These are phyloP conservation scores for Meandrina meandrites DNA, from an alignment of 92 coral and sea anemone genomes.

Conservation along the genomic window DNA sequence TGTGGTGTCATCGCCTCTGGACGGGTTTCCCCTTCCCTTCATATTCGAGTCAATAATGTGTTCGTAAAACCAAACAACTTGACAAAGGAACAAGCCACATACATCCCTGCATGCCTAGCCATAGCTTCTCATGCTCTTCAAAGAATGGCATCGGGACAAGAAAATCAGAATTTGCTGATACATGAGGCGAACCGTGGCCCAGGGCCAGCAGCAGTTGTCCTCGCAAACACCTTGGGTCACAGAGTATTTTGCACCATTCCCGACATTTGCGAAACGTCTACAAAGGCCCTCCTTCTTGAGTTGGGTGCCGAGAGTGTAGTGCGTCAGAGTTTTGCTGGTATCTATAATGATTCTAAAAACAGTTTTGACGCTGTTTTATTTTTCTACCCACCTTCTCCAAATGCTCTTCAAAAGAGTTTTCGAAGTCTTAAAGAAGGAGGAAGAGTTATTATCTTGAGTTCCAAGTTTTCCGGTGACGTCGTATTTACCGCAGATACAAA, in stretches of 20 bases:
- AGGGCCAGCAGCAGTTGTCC: constrained; percentile 53
- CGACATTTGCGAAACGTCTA: constrained; percentile 2
- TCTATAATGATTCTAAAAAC: background rate
- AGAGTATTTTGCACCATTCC: constrained; percentile 51
- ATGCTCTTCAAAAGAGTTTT: constrained; percentile 11
- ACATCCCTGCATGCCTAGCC: constrained; percentile 52
- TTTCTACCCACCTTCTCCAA: constrained; percentile 30
- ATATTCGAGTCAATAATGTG: background rate
- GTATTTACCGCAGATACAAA: constrained; percentile 23
- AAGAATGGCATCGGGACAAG: background rate
- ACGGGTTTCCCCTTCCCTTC: constrained; percentile 38
- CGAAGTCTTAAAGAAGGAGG: constrained; percentile 37
- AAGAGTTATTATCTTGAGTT: constrained; percentile 15
- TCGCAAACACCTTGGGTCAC: constrained; percentile 59
- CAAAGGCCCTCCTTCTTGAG: constrained; percentile 14
- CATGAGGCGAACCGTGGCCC: constrained; percentile 61
- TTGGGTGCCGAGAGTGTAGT: constrained; percentile 41
- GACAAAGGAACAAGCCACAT: constrained; percentile 44
- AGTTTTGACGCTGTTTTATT: constrained; percentile 44
- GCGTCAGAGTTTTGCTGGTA: background rate
- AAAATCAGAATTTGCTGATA: constrained; percentile 21
- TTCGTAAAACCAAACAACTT: constrained; percentile 49
- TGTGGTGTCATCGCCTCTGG: constrained; percentile 50
- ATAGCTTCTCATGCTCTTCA: constrained; percentile 57
- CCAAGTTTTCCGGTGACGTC: constrained; percentile 14